A percentile compares a stretch with the other conserved stretches of the same genome.
Evolutionary conservation across 2,797 vertebrate genomes (phyloP).

Genomic region (Fistularia commersonii): DNA sequence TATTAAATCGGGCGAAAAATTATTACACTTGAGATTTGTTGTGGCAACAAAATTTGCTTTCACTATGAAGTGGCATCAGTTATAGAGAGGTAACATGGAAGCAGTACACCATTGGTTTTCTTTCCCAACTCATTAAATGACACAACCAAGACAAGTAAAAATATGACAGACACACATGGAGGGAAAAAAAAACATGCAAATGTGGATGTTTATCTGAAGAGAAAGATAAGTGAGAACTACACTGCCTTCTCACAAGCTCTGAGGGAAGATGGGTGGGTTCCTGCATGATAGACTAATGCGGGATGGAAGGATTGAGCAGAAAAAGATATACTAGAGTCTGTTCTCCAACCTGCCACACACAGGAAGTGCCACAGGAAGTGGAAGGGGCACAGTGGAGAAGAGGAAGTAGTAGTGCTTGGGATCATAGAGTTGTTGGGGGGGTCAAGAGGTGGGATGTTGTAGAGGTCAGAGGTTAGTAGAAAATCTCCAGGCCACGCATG

Average conservation of each 20-base stretch:
- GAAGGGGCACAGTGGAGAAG: constrained; percentile 54
- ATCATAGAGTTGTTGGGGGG: constrained; percentile 61
- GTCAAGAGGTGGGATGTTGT: constrained; percentile 66
- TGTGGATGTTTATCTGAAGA: constrained; percentile 34
- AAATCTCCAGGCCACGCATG: constrained; percentile 82
- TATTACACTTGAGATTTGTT: constrained; percentile 27
- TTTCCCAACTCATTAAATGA: constrained; percentile 32
- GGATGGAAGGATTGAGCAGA: constrained; percentile 33
- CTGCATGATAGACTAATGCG: constrained; percentile 53
- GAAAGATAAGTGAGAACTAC: constrained; percentile 47
- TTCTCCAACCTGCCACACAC: constrained; percentile 77
- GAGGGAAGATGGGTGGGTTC: constrained; percentile 25
- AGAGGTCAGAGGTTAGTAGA: constrained; percentile 80
- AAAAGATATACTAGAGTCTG: constrained; percentile 57
- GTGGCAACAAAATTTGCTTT: constrained; percentile 33
- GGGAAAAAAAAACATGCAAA: constrained; percentile 57
- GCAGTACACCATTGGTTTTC: constrained; percentile 18
- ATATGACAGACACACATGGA: constrained; percentile 25
- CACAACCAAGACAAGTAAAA: constrained; percentile 15
- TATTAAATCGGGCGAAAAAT: constrained; percentile 51
- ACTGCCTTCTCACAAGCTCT: constrained; percentile 75
- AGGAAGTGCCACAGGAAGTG: constrained; percentile 75
- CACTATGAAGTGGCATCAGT: constrained; percentile 37
- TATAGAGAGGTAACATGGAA: constrained; percentile 55
- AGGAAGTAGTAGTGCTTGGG: constrained; percentile 65